phyloP scores from a whole-genome alignment of 1,140 invertebrate genomes.

The Drosophila simulans region DNA sequence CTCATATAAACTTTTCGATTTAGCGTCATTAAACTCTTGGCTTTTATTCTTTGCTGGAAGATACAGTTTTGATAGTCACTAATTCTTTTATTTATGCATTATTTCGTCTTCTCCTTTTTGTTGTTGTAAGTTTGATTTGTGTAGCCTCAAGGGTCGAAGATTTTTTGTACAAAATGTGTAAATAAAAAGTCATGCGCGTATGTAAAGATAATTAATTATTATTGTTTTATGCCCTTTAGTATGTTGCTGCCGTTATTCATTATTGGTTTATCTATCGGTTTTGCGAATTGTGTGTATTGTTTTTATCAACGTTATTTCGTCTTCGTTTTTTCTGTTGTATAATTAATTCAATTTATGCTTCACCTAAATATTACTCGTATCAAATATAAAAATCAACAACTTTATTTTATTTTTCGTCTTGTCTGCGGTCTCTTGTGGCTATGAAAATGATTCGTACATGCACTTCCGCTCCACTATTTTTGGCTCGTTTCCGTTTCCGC shows the following conservation, averaged over 20 bases:
- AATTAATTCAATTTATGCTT: constrained; percentile 82
- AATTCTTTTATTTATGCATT: constrained; percentile 82
- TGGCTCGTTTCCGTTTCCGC: constrained; percentile 21
- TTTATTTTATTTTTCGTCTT: constrained; percentile 55
- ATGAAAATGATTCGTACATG: constrained; percentile 66
- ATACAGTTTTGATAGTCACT: constrained; percentile 85
- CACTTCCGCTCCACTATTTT: constrained; percentile 7
- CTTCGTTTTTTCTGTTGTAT: constrained; percentile 65
- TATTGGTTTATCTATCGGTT: constrained; percentile 60
- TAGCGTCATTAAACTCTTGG: constrained; percentile 58
- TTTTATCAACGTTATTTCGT: constrained; percentile 41
- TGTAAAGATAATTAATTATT: constrained; percentile 70
- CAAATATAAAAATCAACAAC: constrained; percentile 85
- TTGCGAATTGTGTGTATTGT: constrained; percentile 59
- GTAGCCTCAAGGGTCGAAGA: constrained; percentile 62
- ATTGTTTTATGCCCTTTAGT: constrained; percentile 78
- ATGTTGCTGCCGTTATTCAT: constrained; percentile 52
- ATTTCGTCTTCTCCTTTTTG: constrained; percentile 36
- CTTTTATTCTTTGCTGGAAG: constrained; percentile 84
- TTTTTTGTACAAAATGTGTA: constrained; percentile 80
- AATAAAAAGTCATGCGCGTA: constrained; percentile 73
- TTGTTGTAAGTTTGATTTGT: constrained; percentile 57
- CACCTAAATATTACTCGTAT: constrained; percentile 84
- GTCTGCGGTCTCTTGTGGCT: constrained; percentile 69
- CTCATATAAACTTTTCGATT: constrained; percentile 71